phyloP scores from a whole-genome alignment of 1,140 invertebrate genomes.

The Bombus consobrinus region DNA sequence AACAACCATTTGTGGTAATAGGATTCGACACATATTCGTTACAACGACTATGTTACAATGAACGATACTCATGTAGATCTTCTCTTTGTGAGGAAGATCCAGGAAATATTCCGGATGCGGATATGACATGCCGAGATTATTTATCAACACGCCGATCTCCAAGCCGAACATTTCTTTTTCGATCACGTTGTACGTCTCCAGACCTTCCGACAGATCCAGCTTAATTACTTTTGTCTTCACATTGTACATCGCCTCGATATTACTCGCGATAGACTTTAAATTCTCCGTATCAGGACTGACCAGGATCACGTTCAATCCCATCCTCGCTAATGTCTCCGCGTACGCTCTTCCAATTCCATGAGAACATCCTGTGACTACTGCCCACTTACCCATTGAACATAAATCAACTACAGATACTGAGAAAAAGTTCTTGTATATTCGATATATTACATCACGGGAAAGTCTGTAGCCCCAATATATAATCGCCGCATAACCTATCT shows the following conservation, averaged over 20 bases:
- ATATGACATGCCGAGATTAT: constrained; percentile 88
- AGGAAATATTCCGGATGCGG: constrained; percentile 84
- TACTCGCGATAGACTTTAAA: constrained; percentile 82
- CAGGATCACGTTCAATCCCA: constrained; percentile 92
- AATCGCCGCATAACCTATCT: constrained; percentile 72
- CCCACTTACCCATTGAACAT: constrained; percentile 71
- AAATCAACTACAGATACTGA: constrained; percentile 60
- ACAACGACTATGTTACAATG: constrained; percentile 89
- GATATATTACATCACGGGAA: constrained; percentile 56
- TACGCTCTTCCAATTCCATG: constrained; percentile 95
- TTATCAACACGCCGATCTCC: constrained; percentile 87
- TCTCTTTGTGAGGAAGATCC: constrained; percentile 76
- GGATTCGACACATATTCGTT: constrained; percentile 90
- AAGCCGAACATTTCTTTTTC: constrained; percentile 82
- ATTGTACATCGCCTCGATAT: constrained; percentile 85
- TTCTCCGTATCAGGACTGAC: constrained; percentile 93
- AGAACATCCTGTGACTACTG: constrained; percentile 92
- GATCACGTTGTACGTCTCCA: constrained; percentile 82
- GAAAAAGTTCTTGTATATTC: constrained; percentile 64
- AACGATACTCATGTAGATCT: constrained; percentile 84
- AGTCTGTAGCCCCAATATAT: constrained; percentile 68
- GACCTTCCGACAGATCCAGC: constrained; percentile 88
- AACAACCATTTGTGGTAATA: constrained; percentile 86
- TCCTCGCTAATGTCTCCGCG: constrained; percentile 89
- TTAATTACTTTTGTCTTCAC: constrained; percentile 92